A percentile compares a stretch with the other conserved stretches of the same genome.
phyloP scores from a whole-genome alignment of 2,113 vertebrate genomes.

The Tupaia chinensis region DNA sequence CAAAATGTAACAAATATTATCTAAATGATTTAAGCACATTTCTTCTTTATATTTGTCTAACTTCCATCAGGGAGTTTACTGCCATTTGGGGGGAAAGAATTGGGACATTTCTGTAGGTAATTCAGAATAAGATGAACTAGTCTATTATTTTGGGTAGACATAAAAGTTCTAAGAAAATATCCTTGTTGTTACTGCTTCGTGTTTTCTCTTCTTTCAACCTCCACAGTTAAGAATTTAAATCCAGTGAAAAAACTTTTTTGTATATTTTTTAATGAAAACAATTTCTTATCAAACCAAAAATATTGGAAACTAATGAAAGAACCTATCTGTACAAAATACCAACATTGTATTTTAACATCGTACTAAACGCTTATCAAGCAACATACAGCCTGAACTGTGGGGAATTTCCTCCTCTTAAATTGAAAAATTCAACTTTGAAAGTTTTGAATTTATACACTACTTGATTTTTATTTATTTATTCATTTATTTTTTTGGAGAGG shows the following conservation, averaged over 20 bases:
- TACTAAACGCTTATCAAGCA: background rate
- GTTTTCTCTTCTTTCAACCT: background rate
- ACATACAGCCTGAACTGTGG: background rate
- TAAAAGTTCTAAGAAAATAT: background rate
- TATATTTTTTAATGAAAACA: background rate
- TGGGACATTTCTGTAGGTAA: background rate
- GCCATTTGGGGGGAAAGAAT: background rate
- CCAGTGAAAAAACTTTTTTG: background rate
- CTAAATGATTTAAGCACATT: background rate
- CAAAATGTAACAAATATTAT: background rate
- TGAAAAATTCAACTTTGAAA: conserved; percentile 26
- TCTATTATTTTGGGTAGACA: background rate
- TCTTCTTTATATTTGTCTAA: background rate
- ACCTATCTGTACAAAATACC: background rate
- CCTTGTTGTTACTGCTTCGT: background rate
- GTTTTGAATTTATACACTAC: background rate
- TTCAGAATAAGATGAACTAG: background rate
- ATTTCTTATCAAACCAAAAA: conserved; percentile 22
- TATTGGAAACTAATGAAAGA: conserved; percentile 9
- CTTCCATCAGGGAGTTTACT: background rate
- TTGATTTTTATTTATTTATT: background rate
- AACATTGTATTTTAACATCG: background rate
- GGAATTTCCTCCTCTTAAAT: background rate
- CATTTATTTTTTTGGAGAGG: too few species aligned
- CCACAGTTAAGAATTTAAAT: background rate